Base-by-base conservation (phyloP, 2,113 vertebrate species). In the Corythoichthys intestinalis region DNA sequence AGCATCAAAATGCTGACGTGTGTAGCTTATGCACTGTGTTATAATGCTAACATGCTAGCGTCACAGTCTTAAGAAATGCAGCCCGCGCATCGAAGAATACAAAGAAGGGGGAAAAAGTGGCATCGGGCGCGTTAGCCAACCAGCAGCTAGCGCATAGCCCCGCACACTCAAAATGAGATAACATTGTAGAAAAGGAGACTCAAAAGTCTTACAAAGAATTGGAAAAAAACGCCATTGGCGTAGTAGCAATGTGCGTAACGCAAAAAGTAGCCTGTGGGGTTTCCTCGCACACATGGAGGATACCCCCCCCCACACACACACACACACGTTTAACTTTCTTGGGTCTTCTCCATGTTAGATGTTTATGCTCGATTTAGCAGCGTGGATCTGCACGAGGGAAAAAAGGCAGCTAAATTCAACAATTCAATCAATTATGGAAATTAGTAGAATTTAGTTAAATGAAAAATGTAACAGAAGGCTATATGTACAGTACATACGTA, bases 281-380 rank as follows among this genome's bases (percentile, higher is more conserved):
- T 85, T 88, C 82, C 89, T 86, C 83, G 84, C 67, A 52, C 77
- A 80, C 74, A 67, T 6, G 47, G 86, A 58, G 86, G 77, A 82
- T 84, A 76, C 82, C 77, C 73, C 7, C 35, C 12, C 12, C 13
- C 28, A 11, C 2, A n/a, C n/a, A n/a, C n/a, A 47, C 8, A 47
- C 11, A 47, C 4, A 10, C 11, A 47, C 11, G 8, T 47, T 47
- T 47, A 6, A 44, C 2, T 47, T 47, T 60, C 57, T 15, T 71
- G 4, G 0, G 37, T 75, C 68, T 58, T 37, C 67, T 52, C 54
- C 38, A 10, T 60, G 44, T 11, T 76, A 4, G 0, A 38, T 70
- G 65, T 54, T 39, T 66, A 98, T 58, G 93, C 93, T 85, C 96
- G 92, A 87, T 92, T 94, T 37, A 98, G 84, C 80, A 98, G 91